phyloP scores from a whole-genome alignment of 2,797 vertebrate genomes.

The Lophius americanus region DNA sequence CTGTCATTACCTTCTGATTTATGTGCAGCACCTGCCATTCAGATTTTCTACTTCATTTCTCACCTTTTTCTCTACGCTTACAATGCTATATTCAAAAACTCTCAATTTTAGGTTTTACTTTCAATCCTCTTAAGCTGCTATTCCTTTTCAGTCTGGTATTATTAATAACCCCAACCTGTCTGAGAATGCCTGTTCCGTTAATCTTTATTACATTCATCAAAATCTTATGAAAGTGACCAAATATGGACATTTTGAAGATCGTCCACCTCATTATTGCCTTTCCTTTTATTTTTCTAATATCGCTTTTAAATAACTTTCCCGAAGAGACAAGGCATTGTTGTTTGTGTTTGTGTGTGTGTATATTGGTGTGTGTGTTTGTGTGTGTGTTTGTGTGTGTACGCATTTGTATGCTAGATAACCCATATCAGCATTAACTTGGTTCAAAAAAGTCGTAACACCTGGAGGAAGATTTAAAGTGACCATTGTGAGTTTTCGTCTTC shows the following conservation, averaged over 20 bases:
- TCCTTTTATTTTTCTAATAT: too few species aligned
- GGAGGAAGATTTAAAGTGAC: too few species aligned
- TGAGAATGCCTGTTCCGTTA: not conserved
- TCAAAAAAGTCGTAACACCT: too few species aligned
- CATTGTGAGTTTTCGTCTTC: too few species aligned
- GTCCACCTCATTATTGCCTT: not conserved
- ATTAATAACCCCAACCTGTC: conserved; percentile 9
- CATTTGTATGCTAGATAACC: too few species aligned
- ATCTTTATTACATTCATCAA: conserved; percentile 13
- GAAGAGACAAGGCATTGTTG: too few species aligned
- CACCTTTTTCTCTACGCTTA: not conserved
- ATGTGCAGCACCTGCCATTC: not conserved
- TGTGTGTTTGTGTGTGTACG: too few species aligned
- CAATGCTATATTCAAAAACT: too few species aligned
- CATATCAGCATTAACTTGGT: too few species aligned
- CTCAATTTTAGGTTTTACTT: not conserved
- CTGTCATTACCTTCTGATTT: not conserved
- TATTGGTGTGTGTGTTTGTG: too few species aligned
- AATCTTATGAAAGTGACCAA: not conserved
- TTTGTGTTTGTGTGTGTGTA: too few species aligned
- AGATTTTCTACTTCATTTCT: not conserved
- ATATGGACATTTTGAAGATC: not conserved
- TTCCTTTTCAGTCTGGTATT: not conserved
- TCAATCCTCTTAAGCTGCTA: not conserved
- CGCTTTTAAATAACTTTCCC: too few species aligned